Base-by-base conservation (phyloP, 2,113 vertebrate species). In the Antennarius striatus region DNA sequence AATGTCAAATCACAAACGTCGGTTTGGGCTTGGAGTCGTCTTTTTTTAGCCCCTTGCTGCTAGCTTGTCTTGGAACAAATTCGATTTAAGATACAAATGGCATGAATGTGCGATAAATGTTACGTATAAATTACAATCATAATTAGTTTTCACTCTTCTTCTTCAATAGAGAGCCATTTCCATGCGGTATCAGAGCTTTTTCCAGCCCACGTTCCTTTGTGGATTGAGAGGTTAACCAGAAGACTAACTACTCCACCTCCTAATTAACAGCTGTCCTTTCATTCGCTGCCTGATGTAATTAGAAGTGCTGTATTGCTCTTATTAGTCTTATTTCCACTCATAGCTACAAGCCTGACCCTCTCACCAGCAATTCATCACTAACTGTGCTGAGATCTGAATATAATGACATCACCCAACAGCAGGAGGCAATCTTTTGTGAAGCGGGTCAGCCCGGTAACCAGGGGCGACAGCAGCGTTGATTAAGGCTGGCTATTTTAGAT, bases 401-500 rank as follows among this genome's bases (percentile, higher is more conserved):
- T 70, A 65, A 87, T 61, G 79, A 73, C 81, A 82, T 84, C 80
- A 86, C 56, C 54, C n/a, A 55, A 57, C 70, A 75, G 56, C 32
- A 67, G 54, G 42, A 78, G 65, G 51, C 59, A 75, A 69, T 87
- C 56, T 66, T 39, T 63, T 67, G 43, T 39, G 28, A 79, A 79
- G 59, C 67, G 66, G 83, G 78, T 81, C 82, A 83, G 69, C 28
- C 57, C 5, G 36, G 79, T 79, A 83, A 85, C 84, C 68, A 67
- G 52, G 55, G 69, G 73, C 75, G 57, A 86, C 46, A 7, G 51
- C 16, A 63, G 54, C 13, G 39, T 77, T 82, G 67, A 89, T 80
- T 81, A 84, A 79, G 53, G 56, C 42, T 46, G 63, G 60, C 60
- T 66, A 63, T 82, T 81, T 83, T 54, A 79, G 79, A 88, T 82